Evolutionary conservation across 1,140 invertebrate genomes (phyloP), one percentile per base, ranked within the genome.

Genomic region (Diploscapter pachys): DNA sequence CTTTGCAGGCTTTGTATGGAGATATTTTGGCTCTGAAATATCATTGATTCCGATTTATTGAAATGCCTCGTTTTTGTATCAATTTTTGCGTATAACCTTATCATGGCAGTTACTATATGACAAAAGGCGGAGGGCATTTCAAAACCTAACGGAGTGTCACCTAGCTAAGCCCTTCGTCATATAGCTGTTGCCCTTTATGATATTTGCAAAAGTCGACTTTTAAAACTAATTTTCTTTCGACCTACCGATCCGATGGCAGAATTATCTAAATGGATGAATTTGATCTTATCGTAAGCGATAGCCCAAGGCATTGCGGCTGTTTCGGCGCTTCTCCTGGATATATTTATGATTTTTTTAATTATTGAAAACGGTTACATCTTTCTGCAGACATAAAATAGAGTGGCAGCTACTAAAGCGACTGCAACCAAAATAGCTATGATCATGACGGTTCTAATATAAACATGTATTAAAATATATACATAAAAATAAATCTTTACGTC

Each of bases 401-500:
- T 52, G 57, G 67, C 56, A 56, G 66, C n/a, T 4, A 76, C 72
- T 31, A 77, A 61, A 5, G 77, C 61, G n/a, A 48, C 9, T 5
- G 69, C 70, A n/a, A 74, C 57, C 68, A 74, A 48, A 6, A 61
- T 63, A 5, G 72, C 73, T 11, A 76, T 76, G 31, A 76, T 56
- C 31, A 76, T 77, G 5, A 76, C 63, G 6, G 75, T 76, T 9
- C 73, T 74, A 59, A 67, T 53, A 59, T 51, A 5, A n/a, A 51
- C 13, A 76, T 49, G 57, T 75, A 48, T 55, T 73, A 59, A 4
- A 57, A 53, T 61, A 68, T 76, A 11, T 13, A 48, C 9, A 11
- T 74, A 49, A 50, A 53, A 5, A 6, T 2, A 62, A 50, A 2
- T 51, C n/a, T 13, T 63, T 54, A 78, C 77, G 73, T 71, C 5